Evolutionary conservation across 1,140 invertebrate genomes (phyloP).

Genomic region (Gryllus bimaculatus): DNA sequence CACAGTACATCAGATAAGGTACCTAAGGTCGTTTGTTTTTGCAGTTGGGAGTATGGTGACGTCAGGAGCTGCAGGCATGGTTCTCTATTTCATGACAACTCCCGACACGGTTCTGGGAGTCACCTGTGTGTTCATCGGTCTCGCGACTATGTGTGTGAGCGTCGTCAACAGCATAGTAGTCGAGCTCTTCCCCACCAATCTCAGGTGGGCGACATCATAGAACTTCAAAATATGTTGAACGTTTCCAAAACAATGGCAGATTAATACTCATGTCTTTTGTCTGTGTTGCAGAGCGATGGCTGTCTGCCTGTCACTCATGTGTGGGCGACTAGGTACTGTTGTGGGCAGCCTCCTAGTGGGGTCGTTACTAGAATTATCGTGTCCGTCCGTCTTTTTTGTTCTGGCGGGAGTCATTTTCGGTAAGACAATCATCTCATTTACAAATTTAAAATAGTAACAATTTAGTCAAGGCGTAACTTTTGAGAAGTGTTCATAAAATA

Average conservation of each 20-base stretch:
- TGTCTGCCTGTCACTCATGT: not conserved
- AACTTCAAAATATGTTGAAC: too few relatives aligned
- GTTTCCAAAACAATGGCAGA: too few relatives aligned
- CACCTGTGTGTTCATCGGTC: not conserved
- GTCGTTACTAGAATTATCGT: not conserved
- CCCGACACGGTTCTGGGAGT: not conserved
- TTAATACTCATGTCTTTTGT: too few relatives aligned
- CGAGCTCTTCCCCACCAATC: conserved; percentile 5
- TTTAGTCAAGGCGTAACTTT: not conserved
- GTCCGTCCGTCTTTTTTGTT: not conserved
- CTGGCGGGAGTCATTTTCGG: not conserved
- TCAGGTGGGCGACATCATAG: not conserved
- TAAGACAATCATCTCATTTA: not conserved
- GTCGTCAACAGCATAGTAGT: not conserved
- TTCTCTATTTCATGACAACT: not conserved
- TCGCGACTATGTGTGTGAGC: not conserved
- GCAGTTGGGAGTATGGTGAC: not conserved
- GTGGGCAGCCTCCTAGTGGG: not conserved
- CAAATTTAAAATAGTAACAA: not conserved
- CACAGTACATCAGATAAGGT: not conserved
- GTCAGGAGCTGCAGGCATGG: not conserved
- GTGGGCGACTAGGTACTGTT: not conserved
- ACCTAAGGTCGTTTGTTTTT: not conserved
- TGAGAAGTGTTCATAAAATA: not conserved
- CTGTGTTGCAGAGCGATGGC: not conserved